Percentiles rank a stretch among this genome's conserved stretches.
Evolutionary conservation across 2,797 vertebrate genomes (phyloP).

Genomic region (Channallabes apus): DNA sequence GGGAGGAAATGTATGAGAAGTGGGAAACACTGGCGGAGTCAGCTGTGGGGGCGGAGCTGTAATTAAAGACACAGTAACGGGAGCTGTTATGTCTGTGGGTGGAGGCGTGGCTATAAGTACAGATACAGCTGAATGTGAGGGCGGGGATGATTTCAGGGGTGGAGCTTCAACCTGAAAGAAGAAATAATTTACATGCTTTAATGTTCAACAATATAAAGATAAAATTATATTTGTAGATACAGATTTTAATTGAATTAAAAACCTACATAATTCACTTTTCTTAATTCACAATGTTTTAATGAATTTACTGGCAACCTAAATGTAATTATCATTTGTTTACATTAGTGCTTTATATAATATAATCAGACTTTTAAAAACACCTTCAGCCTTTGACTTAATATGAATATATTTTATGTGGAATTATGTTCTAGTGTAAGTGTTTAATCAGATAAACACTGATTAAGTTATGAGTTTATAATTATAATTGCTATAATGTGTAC

Average conservation of each 20-base stretch:
- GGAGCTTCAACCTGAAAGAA: not conserved
- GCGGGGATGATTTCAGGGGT: not conserved
- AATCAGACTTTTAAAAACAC: not conserved
- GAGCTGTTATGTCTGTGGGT: not conserved
- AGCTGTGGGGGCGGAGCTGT: not conserved
- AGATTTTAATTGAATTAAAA: not conserved
- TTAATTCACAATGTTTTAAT: no score
- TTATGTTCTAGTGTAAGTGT: not conserved
- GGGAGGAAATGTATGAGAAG: not conserved
- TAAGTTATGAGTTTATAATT: not conserved
- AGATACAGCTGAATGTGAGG: not conserved
- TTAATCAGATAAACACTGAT: not conserved
- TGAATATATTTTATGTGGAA: not conserved
- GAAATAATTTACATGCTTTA: not conserved
- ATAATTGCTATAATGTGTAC: not conserved
- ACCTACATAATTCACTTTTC: not conserved
- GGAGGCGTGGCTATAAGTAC: not conserved
- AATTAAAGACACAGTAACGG: not conserved
- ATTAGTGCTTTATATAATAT: not conserved
- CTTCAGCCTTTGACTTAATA: not conserved
- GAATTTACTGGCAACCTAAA: not conserved
- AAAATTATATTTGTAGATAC: not conserved
- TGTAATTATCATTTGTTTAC: not conserved
- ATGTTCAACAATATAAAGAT: not conserved
- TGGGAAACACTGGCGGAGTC: not conserved